phyloP scores from a whole-genome alignment of 2,113 vertebrate species.

The Daboia siamensis region DNA sequence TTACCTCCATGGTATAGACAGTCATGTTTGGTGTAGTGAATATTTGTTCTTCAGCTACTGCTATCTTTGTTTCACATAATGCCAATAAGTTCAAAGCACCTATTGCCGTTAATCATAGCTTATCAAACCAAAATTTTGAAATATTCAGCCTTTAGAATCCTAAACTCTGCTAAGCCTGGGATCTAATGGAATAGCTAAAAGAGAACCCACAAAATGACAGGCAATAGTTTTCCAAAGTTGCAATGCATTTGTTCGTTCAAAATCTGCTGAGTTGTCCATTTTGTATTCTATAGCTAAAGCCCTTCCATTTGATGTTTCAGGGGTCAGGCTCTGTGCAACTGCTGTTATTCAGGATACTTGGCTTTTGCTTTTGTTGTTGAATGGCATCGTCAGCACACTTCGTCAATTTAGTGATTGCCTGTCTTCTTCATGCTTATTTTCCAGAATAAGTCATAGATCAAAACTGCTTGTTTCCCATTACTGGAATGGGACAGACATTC shows the following conservation, averaged over 20 bases:
- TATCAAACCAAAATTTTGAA: slow-evolving; percentile 23
- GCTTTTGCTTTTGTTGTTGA: slow-evolving; percentile 48
- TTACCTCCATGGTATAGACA: not conserved
- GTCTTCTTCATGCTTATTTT: not conserved
- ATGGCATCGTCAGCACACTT: slow-evolving; percentile 6
- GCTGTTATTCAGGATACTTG: slow-evolving; percentile 50
- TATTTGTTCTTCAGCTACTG: not conserved
- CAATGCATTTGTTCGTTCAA: slow-evolving; percentile 53
- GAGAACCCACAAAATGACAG: slow-evolving; percentile 35
- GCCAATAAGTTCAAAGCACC: slow-evolving; percentile 33
- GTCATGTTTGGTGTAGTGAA: not conserved
- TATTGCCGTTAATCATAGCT: slow-evolving; percentile 20
- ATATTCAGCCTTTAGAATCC: slow-evolving; percentile 16
- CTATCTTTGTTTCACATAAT: not conserved
- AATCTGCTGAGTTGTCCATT: slow-evolving; percentile 55
- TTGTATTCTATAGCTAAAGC: slow-evolving; percentile 54
- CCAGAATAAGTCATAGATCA: slow-evolving; percentile 10
- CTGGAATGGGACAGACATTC: not conserved
- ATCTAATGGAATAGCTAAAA: slow-evolving; percentile 42
- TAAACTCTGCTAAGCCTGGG: slow-evolving; percentile 40
- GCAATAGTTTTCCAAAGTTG: slow-evolving; percentile 47
- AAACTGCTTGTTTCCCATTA: not conserved
- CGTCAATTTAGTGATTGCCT: slow-evolving; percentile 1
- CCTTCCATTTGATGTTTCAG: slow-evolving; percentile 52
- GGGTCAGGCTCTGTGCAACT: slow-evolving; percentile 55